Conservation (phyloP, 92 coral and sea anemone species). For the Umimayanthus kanabou region DNA sequence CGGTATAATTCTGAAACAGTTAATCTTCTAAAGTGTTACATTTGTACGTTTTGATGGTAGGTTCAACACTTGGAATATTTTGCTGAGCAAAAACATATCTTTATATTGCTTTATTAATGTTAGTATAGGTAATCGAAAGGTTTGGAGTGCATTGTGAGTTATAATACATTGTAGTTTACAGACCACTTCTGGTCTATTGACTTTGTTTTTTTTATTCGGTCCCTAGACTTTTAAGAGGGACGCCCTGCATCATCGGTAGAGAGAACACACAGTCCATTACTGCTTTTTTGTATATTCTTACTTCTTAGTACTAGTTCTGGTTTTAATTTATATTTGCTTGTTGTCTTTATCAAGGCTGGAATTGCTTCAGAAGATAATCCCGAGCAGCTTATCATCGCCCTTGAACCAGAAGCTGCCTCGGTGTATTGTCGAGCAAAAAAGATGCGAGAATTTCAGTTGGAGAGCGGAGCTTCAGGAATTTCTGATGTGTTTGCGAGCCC, state of each 20-base stretch:
- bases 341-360: conserved; percentile 25
- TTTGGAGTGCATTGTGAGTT: too few relatives aligned
- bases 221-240: too few relatives aligned
- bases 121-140: too few relatives aligned
- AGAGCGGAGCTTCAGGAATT: conserved; percentile 11
- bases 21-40: neutral
- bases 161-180: too few relatives aligned
- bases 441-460: conserved; percentile 28
- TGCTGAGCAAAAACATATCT: neutral
- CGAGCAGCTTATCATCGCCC: conserved; percentile 32
- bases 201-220: too few relatives aligned
- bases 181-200: too few relatives aligned
- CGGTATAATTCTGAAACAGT: neutral
- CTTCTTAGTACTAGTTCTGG: too few relatives aligned
- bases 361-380: conserved; percentile 18
- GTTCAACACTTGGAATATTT: neutral
- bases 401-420: neutral
- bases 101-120: too few relatives aligned
- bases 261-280: too few relatives aligned
- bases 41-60: neutral
- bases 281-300: neutral
- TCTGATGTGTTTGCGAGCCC: conserved; percentile 20
- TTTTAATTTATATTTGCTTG: neutral
- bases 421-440: conserved; percentile 32
- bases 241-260: too few relatives aligned